Percentiles rank a stretch among this genome's conserved stretches.
phyloP scores from a whole-genome alignment of 1,140 invertebrate genomes.

The Diorhabda sublineata region DNA sequence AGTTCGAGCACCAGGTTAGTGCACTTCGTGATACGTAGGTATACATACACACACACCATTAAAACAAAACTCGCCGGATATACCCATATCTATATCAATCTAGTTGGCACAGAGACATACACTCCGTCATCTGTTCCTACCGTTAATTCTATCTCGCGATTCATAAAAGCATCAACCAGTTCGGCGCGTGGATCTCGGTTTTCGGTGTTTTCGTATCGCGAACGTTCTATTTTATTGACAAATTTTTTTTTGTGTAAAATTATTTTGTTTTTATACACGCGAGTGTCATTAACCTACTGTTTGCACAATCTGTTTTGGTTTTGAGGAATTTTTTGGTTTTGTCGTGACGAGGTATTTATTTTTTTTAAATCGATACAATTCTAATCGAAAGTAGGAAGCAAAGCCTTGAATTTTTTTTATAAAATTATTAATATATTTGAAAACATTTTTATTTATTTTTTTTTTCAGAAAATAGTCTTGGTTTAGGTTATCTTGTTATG shows the following conservation, averaged over 20 bases:
- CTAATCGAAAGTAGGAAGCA: neutral
- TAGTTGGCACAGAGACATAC: neutral
- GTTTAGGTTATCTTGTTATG: too few species aligned
- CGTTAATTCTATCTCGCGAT: too few species aligned
- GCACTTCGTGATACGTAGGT: conserved; percentile 14
- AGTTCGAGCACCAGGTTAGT: conserved; percentile 25
- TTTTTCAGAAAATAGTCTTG: too few species aligned
- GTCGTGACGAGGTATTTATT: conserved; percentile 11
- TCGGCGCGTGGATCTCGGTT: neutral
- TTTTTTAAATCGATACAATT: neutral
- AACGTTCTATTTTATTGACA: neutral
- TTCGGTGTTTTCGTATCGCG: neutral
- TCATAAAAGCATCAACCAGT: too few species aligned
- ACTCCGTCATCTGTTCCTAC: too few species aligned
- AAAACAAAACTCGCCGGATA: neutral
- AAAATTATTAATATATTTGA: neutral
- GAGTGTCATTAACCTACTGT: neutral
- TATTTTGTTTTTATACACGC: neutral
- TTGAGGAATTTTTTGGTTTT: neutral
- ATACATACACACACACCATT: conserved; percentile 7
- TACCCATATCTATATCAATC: conserved; percentile 1
- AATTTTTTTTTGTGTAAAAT: conserved; percentile 21
- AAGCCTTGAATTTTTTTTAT: neutral
- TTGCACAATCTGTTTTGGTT: conserved; percentile 14
- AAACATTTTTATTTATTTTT: neutral